A percentile compares a stretch with the other conserved stretches of the same genome.
These are phyloP conservation scores for Harpegnathos saltator DNA, from an alignment of 1,140 invertebrate species.

Conservation along the genomic window DNA sequence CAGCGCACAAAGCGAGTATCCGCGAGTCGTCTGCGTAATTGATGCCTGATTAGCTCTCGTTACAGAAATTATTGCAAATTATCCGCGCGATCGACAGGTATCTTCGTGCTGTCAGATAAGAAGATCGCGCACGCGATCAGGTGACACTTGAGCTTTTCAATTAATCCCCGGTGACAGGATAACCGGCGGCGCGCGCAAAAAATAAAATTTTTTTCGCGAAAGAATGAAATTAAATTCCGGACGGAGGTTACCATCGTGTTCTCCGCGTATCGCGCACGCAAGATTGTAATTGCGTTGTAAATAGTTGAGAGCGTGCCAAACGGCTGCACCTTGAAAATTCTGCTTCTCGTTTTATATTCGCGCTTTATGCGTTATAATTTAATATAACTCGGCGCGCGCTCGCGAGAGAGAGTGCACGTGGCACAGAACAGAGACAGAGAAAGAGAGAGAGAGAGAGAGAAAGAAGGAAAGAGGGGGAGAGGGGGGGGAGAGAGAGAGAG, in stretches of 20 bases:
- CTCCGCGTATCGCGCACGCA: conserved; percentile 3
- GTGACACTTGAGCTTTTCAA: background rate
- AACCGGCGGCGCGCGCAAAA: background rate
- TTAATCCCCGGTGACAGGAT: background rate
- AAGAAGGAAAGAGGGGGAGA: too few species aligned
- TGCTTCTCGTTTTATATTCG: conserved; percentile 10
- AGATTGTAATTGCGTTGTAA: conserved; percentile 55
- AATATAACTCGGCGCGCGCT: background rate
- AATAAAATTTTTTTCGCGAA: too few species aligned
- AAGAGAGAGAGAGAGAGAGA: too few species aligned
- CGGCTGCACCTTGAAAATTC: conserved; percentile 13
- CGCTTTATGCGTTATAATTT: conserved; percentile 2
- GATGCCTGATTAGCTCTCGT: background rate
- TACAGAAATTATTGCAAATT: background rate
- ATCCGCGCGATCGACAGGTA: background rate
- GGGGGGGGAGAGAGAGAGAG: too few species aligned
- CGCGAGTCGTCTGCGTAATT: background rate
- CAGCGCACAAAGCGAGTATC: background rate
- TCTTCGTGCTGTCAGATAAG: background rate
- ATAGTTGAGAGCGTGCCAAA: conserved; percentile 34
- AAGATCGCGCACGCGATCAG: conserved; percentile 15
- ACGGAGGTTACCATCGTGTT: conserved; percentile 7
- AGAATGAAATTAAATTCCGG: conserved; percentile 57
- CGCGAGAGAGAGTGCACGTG: too few species aligned
- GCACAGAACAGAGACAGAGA: too few species aligned